Percentiles rank a stretch among this genome's conserved stretches.
These are phyloP conservation scores for Oscheius sp. DNA, from an alignment of 2,888 invertebrate species.

Conservation along the genomic window DNA sequence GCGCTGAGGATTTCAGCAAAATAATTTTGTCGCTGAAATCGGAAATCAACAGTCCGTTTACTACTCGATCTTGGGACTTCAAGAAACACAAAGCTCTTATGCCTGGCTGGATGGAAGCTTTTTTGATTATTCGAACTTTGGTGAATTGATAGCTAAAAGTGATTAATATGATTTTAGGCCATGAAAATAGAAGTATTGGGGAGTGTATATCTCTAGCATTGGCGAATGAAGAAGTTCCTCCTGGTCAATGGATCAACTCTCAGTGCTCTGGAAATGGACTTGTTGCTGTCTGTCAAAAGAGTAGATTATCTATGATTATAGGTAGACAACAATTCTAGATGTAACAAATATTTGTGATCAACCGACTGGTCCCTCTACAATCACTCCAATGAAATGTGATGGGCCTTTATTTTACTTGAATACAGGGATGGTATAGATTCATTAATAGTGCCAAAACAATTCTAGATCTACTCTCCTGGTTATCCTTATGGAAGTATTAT, in stretches of 20 bases:
- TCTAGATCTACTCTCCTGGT: too few relatives aligned
- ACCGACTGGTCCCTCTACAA: background rate
- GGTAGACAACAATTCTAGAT: background rate
- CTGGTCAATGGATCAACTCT: background rate
- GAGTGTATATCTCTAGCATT: background rate
- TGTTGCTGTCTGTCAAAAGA: background rate
- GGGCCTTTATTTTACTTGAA: background rate
- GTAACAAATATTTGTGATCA: background rate
- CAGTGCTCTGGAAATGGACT: background rate
- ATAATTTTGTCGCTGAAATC: background rate
- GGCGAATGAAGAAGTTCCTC: background rate
- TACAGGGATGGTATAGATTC: background rate
- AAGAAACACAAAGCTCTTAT: background rate
- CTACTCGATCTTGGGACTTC: background rate
- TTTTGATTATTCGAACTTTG: background rate
- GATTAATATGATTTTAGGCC: too few relatives aligned
- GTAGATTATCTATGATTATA: background rate
- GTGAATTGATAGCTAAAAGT: too few relatives aligned
- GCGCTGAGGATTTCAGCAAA: background rate
- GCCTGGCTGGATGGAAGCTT: background rate
- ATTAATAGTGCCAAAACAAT: too few relatives aligned
- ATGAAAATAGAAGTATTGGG: background rate
- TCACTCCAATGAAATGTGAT: background rate
- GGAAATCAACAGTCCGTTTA: background rate
- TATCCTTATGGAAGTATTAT: background rate